phyloP scores from a whole-genome alignment of 2,113 vertebrate species.

The Eubucco bourcierii region DNA sequence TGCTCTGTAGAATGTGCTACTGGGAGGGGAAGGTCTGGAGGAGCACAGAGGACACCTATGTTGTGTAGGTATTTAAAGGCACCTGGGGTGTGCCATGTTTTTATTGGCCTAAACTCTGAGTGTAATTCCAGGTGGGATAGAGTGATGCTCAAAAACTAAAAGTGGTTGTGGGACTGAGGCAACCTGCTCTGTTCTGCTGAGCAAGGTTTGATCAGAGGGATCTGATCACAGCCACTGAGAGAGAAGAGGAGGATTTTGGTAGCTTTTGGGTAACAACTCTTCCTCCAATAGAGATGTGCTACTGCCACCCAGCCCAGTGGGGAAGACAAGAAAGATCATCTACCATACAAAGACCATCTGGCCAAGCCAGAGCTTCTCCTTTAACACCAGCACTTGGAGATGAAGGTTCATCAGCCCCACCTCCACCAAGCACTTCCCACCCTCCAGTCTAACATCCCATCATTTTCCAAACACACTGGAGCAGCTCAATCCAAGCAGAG shows the following conservation, averaged over 20 bases:
- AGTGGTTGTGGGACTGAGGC: background rate
- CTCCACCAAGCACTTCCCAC: background rate
- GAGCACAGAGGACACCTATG: too few relatives aligned
- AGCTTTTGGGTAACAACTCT: background rate
- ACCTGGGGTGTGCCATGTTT: background rate
- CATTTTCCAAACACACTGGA: accelerated
- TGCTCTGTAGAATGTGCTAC: accelerated
- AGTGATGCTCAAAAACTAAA: background rate
- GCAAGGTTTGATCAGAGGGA: background rate
- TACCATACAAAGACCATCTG: background rate
- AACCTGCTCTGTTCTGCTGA: background rate
- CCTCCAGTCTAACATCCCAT: accelerated
- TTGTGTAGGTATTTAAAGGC: background rate
- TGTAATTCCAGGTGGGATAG: background rate
- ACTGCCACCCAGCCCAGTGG: too few relatives aligned
- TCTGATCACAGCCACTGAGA: background rate
- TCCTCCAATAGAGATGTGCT: background rate
- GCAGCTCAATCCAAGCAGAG: background rate
- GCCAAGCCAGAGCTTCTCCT: background rate
- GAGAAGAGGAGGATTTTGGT: background rate
- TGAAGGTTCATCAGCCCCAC: background rate
- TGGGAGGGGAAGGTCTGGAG: background rate
- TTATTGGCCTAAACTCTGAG: background rate
- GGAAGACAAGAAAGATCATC: background rate
- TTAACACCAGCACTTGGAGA: background rate